These are phyloP conservation scores for Pseudachorutes palmiensis DNA, from an alignment of 1,140 invertebrate genomes.

Conservation along the genomic window DNA sequence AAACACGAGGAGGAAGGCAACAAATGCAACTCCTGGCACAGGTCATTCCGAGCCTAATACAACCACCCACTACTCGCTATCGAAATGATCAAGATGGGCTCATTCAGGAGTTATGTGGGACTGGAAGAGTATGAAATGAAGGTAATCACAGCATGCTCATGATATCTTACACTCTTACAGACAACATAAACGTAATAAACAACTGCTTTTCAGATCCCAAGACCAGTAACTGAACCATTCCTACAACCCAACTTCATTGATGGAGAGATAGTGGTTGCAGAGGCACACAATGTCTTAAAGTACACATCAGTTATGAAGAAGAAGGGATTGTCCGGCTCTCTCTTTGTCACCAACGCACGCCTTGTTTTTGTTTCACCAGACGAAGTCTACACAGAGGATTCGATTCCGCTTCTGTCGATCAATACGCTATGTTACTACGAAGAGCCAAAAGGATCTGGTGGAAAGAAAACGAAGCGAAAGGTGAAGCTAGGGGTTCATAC, in stretches of 20 bases:
- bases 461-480: constrained; percentile 17
- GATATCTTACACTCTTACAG: too few relatives aligned
- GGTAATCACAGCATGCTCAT: too few relatives aligned
- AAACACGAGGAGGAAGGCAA: too few relatives aligned
- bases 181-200: too few relatives aligned
- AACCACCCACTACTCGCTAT: background rate
- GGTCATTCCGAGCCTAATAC: too few relatives aligned
- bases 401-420: constrained; percentile 30
- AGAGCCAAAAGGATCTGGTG: constrained; percentile 15
- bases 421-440: constrained; percentile 32
- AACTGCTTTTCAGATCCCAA: constrained; percentile 17
- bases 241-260: constrained; percentile 41
- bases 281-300: constrained; percentile 70
- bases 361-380: constrained; percentile 55
- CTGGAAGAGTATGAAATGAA: constrained; percentile 38
- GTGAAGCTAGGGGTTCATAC: constrained; percentile 19
- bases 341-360: constrained; percentile 81
- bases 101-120: constrained; percentile 35
- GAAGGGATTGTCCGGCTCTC: constrained; percentile 64
- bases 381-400: constrained; percentile 25
- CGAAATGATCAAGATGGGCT: constrained; percentile 36
- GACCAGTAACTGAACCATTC: constrained; percentile 11
- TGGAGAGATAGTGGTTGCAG: constrained; percentile 68
- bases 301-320: constrained; percentile 67
- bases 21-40: too few relatives aligned